Evolutionary conservation across 2,113 vertebrate species (phyloP), one percentile per base, ranked within the genome.

Genomic region (Camelus bactrianus): DNA sequence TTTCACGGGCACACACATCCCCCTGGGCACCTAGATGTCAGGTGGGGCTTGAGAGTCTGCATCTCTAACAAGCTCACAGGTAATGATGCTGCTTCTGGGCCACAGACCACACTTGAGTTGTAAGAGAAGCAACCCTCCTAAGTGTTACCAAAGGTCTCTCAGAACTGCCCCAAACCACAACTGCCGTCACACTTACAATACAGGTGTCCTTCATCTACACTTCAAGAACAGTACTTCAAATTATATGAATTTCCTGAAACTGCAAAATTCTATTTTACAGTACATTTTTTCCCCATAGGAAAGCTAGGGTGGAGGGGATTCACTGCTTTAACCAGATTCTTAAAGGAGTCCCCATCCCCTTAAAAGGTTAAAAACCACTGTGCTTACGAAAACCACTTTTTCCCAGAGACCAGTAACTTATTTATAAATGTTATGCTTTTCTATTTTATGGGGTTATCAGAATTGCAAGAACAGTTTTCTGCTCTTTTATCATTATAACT

Each of bases 391-490:
- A 76, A 83, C 0, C 20, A 28, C 14, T 38, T 69, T 75, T 83
- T 46, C 19, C 73, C 30, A 79, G 79, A 88, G 48, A 64, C 16
- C 26, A 81, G 2, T 79, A 38, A 89, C 19, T 91, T 70, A 94
- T 35, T 91, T 64, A 35, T 13, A 90, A 87, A 42, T 83, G 50
- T 10, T 81, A 62, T 2, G 6, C 50, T 14, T 69, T 91, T 54
- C 65, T 76, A 38, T n/a, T 69, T 80, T 46, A 35, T 26, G 64
- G 64, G 56, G 11, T 54, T 88, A 58, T 35, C 52, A 81, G n/a
- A 84, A 95, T 16, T 48, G 16, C 46, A 96, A 76, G 15, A 65
- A 58, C 46, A 64, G 28, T 75, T 86, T 96, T 86, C 65, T 52
- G 54, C 19, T 86, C 19, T 52, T 95, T 76, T 50, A 32, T 81